phyloP scores from a whole-genome alignment of 2,113 vertebrate genomes.

The Haemorhous mexicanus region DNA sequence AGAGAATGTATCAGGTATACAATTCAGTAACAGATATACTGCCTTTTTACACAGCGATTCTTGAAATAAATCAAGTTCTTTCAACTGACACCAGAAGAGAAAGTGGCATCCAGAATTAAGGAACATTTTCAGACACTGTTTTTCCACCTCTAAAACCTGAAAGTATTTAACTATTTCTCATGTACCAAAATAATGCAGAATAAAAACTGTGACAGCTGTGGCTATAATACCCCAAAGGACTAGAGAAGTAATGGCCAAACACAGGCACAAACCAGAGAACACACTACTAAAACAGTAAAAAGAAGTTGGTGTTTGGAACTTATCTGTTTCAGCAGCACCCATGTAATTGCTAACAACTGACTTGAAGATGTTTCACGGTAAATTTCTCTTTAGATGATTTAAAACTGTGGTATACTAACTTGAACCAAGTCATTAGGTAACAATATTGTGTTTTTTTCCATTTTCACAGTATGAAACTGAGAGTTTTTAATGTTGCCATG shows the following conservation, averaged over 20 bases:
- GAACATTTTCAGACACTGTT: background rate
- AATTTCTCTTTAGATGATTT: background rate
- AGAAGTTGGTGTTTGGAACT: background rate
- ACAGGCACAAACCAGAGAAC: background rate
- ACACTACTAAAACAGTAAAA: background rate
- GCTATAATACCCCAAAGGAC: background rate
- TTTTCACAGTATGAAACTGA: background rate
- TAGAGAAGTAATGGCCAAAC: background rate
- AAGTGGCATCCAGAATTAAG: background rate
- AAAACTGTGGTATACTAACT: background rate
- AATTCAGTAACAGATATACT: background rate
- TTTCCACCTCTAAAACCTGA: background rate
- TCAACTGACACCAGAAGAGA: background rate
- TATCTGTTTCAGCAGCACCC: background rate
- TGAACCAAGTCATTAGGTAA: background rate
- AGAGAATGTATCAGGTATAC: background rate
- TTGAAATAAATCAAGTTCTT: background rate
- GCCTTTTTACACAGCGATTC: background rate
- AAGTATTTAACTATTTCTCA: background rate
- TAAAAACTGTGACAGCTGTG: background rate
- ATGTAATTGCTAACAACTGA: background rate
- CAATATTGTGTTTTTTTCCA: background rate
- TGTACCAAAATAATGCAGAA: background rate
- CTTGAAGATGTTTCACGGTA: background rate
- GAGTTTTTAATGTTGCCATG: conserved; percentile 1